Base-by-base conservation (phyloP, 1,140 invertebrate genomes). In the Hyphantria cunea region DNA sequence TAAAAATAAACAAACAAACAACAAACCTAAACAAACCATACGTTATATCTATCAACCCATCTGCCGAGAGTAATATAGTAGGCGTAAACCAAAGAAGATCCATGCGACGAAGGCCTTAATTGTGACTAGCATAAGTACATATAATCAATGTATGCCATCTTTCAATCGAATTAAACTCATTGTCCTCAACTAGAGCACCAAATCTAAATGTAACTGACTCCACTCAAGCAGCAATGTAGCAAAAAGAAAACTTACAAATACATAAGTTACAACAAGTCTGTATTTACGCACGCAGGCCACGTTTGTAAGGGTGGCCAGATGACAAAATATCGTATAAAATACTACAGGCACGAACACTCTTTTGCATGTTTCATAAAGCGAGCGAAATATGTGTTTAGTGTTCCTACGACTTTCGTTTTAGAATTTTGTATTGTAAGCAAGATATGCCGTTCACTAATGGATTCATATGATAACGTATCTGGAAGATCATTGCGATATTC, bases 241-340 rank as follows among this genome's bases (percentile, higher is more conserved):
- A 48, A 59, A 59, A 59, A 59, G 44, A 50, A 49, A 48, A 49
- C 6, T 50, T 48, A 15, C 34, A 41, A 49, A 60, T 60, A 51
- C 56, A 60, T 59, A 59, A 59, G 45, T 59, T 59, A 59, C 56
- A 42, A 60, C 45, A 60, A 47, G 50, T 12, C 17, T 33, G 42
- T 15, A 31, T 74, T 83, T 76, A 80, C 78, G 78, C 70, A 80
- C 59, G 49, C 81, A 50, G 47, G 52, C 71, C 82, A 85, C 82
- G 82, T 82, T 64, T 72, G 56, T 65, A 63, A 58, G 70, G 73
- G 72, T 70, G 74, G 73, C 70, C 80, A 82, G 80, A 86, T 86
- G 83, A 84, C 83, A 86, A 86, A 84, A 83, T 82, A 70, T 78
- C 74, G 75, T 71, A 85, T 86, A 79, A 86, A 86, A 81, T 80